Evolutionary conservation across 2,797 vertebrate species (phyloP).

Genomic region (Falco berigora): DNA sequence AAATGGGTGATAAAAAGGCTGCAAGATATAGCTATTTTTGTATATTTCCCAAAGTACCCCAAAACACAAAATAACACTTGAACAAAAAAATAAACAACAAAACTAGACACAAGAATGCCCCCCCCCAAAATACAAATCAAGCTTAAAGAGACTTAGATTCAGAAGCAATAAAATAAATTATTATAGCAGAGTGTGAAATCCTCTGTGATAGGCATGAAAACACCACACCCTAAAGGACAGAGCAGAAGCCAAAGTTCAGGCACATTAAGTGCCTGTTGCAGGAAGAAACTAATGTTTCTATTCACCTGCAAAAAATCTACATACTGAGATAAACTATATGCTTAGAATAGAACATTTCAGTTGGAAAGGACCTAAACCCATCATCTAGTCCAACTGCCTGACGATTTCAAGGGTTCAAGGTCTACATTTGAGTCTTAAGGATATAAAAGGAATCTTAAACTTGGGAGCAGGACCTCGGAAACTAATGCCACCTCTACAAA

Average conservation of each 20-base stretch:
- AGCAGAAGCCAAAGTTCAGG: slow-evolving; percentile 39
- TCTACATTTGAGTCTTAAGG: not conserved
- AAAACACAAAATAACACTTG: not conserved
- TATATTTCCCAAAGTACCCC: not conserved
- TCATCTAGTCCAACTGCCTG: not conserved
- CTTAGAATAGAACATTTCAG: not conserved
- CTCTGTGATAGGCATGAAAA: not conserved
- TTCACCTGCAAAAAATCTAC: not conserved
- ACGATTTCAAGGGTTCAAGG: not conserved
- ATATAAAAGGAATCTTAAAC: not conserved
- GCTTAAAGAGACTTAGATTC: not conserved
- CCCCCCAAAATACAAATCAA: not conserved
- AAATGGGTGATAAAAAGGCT: not conserved
- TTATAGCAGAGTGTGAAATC: not conserved
- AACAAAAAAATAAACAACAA: not conserved
- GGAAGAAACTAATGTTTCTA: not conserved
- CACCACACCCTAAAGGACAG: slow-evolving; percentile 10
- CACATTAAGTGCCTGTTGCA: not conserved
- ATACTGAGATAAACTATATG: not conserved
- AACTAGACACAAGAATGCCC: not conserved
- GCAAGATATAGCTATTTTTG: not conserved
- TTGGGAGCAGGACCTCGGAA: not conserved
- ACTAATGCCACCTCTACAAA: not conserved
- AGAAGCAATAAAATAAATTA: not conserved
- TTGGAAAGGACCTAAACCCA: not conserved